Base-by-base conservation (phyloP, 2,888 invertebrate species). In the Coelopa pilipes region DNA sequence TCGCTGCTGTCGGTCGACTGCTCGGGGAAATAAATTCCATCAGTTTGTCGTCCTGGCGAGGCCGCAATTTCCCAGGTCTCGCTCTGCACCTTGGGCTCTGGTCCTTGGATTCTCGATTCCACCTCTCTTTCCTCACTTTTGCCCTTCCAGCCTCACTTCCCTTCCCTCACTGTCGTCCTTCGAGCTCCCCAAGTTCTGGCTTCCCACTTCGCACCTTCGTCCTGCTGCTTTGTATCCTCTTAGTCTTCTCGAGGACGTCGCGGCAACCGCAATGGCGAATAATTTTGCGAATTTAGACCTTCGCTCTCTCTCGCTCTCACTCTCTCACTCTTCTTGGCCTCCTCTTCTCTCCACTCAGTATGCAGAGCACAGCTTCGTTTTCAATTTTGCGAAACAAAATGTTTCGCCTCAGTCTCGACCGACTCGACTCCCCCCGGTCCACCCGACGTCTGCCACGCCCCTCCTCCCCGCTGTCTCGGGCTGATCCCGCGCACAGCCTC, bases 221-320 rank as follows among this genome's bases (percentile, higher is more conserved):
- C 7, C 34, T n/a, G n/a, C n/a, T n/a, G n/a, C n/a, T n/a, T n/a
- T n/a, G n/a, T 4, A 34, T 34, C 34, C 34, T 34, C 34, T 34
- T 34, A 7, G 34, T 7, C 34, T 34, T 34, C 34, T 34, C 34
- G 34, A 34, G 34, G 34, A 34, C 7, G 34, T 34, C 34, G 47
- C 13, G 19, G 59, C 70, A 77, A 77, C 79, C 79, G 68, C 78
- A 77, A 78, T 75, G 75, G 76, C 75, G 77, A 75, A 79, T 79
- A 78, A 79, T 78, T 34, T 34, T 34, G 34, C 34, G 34, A 34
- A 34, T 34, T 34, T 34, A 34, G 34, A 34, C 34, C 34, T 34
- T 34, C 34, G 4, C 7, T 34, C 34, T 34, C 34, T 34, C 34
- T 34, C 7, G 2, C 34, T 34, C 34, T 7, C 34, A 4, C 34